phyloP scores from a whole-genome alignment of 2,113 vertebrate genomes.

The Lampris megalopsis region DNA sequence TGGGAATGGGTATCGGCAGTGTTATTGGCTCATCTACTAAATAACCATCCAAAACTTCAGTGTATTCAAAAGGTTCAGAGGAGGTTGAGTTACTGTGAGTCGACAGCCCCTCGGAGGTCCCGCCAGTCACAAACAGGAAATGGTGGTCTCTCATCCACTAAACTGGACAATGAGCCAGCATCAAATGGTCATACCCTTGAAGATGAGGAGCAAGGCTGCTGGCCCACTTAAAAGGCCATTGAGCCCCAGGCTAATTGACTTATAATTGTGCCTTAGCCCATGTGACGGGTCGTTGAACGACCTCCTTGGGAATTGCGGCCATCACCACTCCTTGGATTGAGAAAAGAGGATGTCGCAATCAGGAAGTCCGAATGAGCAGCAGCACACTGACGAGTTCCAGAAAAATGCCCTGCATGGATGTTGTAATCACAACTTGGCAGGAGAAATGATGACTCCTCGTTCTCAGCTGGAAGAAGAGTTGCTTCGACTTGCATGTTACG shows the following conservation, averaged over 20 bases:
- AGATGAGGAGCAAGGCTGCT: slow-evolving; percentile 20
- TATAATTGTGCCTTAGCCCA: slow-evolving; percentile 41
- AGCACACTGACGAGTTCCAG: neutral
- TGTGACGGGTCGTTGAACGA: slow-evolving; percentile 46
- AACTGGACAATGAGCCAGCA: neutral
- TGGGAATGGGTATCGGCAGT: too few species aligned
- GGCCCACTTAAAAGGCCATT: slow-evolving; percentile 46
- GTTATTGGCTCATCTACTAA: too few species aligned
- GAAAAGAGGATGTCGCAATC: slow-evolving; percentile 2
- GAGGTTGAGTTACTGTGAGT: too few species aligned
- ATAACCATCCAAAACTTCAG: too few species aligned
- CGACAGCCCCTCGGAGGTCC: neutral
- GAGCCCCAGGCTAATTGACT: slow-evolving; percentile 46
- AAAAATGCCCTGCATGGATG: slow-evolving; percentile 2
- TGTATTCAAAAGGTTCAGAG: too few species aligned
- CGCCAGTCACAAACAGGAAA: slow-evolving; percentile 24
- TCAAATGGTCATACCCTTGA: neutral
- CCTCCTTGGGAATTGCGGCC: slow-evolving; percentile 47
- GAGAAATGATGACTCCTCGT: neutral
- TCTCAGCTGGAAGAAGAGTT: neutral
- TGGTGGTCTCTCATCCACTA: slow-evolving; percentile 28
- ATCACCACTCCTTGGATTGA: neutral
- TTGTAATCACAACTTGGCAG: neutral
- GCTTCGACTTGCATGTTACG: neutral
- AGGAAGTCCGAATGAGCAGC: neutral